These are phyloP conservation scores for Melieria picta DNA, from an alignment of 2,888 invertebrate genomes.

Conservation along the genomic window DNA sequence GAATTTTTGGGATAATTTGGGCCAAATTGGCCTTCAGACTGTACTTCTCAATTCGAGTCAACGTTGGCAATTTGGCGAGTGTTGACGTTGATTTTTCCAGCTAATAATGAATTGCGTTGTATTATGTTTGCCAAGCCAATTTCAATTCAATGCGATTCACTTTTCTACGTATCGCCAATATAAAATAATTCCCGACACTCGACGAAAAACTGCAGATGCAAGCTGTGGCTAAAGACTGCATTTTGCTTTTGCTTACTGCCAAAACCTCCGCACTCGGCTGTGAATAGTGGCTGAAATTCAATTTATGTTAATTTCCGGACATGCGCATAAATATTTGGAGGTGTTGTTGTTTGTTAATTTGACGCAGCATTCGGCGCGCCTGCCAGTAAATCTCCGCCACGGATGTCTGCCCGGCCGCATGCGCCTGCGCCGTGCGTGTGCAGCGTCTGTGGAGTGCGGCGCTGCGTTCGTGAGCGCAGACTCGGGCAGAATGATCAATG, in stretches of 20 bases:
- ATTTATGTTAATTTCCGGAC: conserved; percentile 41
- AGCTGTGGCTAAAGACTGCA: too few species aligned
- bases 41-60: too few species aligned
- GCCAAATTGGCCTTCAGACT: too few species aligned
- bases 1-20: too few species aligned
- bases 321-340: conserved; percentile 39
- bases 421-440: conserved; percentile 6
- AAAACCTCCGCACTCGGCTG: neutral
- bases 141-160: too few species aligned
- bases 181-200: too few species aligned
- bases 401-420: neutral
- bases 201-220: too few species aligned
- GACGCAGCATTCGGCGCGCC: conserved; percentile 18
- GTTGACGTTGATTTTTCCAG: too few species aligned
- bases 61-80: too few species aligned
- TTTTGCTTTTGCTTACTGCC: neutral
- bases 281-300: conserved; percentile 29
- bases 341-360: conserved; percentile 38
- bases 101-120: too few species aligned
- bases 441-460: neutral
- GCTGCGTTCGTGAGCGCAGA: neutral
- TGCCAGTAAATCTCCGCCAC: neutral
- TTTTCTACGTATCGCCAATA: too few species aligned
- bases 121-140: too few species aligned
- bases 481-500: conserved; percentile 39